phyloP scores from a whole-genome alignment of 2,113 vertebrate species.

The Syrmaticus mikado region DNA sequence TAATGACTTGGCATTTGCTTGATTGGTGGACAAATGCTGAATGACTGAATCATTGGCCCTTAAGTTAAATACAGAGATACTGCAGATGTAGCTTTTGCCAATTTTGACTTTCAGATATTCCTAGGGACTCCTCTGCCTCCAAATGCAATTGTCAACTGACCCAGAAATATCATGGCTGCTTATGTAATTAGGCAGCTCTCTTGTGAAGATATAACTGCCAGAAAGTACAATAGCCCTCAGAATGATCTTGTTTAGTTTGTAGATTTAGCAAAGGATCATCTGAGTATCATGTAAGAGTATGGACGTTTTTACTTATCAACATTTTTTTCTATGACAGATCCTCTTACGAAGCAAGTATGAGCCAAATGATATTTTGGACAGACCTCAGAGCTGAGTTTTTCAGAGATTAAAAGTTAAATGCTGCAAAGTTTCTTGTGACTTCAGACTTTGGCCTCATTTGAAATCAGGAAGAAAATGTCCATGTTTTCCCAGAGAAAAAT shows the following conservation, averaged over 20 bases:
- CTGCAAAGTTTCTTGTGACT: not conserved
- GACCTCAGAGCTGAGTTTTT: not conserved
- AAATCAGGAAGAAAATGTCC: not conserved
- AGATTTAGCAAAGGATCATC: not conserved
- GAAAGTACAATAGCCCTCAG: not conserved
- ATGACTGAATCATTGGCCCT: conserved; percentile 54
- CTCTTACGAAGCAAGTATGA: not conserved
- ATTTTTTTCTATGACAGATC: not conserved
- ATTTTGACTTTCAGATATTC: conserved; percentile 9
- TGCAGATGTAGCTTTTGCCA: conserved; percentile 45
- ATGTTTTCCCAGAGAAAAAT: not conserved
- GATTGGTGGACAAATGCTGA: conserved; percentile 54
- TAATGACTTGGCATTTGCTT: conserved; percentile 48
- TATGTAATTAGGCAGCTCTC: conserved; percentile 41
- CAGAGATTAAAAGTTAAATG: not conserved
- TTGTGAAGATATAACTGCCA: not conserved
- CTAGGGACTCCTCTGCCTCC: conserved; percentile 42
- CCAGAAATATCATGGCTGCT: conserved; percentile 48
- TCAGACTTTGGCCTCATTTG: not conserved
- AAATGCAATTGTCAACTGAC: conserved; percentile 52
- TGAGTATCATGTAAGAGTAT: not conserved
- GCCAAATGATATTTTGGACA: not conserved
- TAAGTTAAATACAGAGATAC: conserved; percentile 60
- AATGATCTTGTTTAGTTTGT: conserved; percentile 5
- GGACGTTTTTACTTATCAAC: not conserved